A percentile compares a stretch with the other conserved stretches of the same genome.
These are phyloP conservation scores for Bubalus kerabau DNA, from an alignment of 2,113 vertebrate genomes.

Conservation along the genomic window DNA sequence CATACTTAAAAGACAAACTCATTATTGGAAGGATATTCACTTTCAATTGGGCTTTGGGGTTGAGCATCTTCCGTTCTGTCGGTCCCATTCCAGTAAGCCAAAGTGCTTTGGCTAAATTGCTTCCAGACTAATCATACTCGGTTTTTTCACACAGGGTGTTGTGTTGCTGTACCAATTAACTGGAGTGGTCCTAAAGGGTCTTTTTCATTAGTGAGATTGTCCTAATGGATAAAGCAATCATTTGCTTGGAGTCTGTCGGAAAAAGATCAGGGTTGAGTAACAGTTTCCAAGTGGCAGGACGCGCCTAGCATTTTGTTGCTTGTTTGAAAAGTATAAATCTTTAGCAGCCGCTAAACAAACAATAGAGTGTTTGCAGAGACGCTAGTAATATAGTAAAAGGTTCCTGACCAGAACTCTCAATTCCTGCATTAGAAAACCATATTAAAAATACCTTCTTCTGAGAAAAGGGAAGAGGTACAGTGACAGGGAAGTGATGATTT, in stretches of 20 bases:
- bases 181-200: background rate
- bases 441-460: background rate
- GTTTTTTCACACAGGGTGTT: background rate
- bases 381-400: too few relatives aligned
- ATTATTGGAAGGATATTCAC: background rate
- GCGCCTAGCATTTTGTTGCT: background rate
- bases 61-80: background rate
- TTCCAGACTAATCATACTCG: background rate
- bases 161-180: background rate
- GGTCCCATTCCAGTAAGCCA: background rate
- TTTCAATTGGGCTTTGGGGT: constrained; percentile 18
- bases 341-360: background rate
- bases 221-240: constrained; percentile 14
- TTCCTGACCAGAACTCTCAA: background rate
- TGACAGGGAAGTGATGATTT: background rate
- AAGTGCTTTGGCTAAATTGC: background rate
- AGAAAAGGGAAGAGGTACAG: background rate
- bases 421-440: background rate
- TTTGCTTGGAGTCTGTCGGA: background rate
- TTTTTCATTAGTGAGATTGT: constrained; percentile 36
- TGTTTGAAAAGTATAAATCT: background rate
- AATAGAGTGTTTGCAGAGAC: background rate
- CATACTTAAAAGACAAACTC: background rate
- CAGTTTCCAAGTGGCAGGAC: background rate
- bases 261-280: background rate